phyloP scores from a whole-genome alignment of 2,797 vertebrate genomes.

The Eulemur mongoz region DNA sequence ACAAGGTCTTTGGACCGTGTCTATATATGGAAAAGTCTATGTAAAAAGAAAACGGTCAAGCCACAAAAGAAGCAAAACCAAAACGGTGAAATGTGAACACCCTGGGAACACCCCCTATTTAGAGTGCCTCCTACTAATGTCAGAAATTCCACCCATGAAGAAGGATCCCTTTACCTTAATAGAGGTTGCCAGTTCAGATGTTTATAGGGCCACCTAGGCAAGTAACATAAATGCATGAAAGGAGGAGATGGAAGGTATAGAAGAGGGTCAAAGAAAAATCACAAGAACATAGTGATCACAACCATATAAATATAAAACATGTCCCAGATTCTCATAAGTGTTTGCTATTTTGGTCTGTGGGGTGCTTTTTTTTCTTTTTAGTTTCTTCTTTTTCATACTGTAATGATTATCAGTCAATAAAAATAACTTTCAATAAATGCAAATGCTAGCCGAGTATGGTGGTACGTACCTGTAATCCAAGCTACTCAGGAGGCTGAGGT shows the following conservation, averaged over 20 bases:
- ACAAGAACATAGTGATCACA: background rate
- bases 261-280: background rate
- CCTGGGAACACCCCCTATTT: background rate
- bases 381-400: constrained; percentile 28
- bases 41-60: background rate
- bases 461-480: background rate
- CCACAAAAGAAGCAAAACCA: constrained; percentile 40
- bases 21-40: background rate
- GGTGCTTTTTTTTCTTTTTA: background rate
- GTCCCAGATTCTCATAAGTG: background rate
- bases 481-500: background rate
- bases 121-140: background rate
- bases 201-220: background rate
- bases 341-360: background rate
- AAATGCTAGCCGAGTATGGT: background rate
- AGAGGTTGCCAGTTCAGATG: background rate
- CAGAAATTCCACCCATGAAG: background rate
- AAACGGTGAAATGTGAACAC: background rate
- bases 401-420: constrained; percentile 39
- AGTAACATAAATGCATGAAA: background rate
- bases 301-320: constrained; percentile 13
- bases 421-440: background rate
- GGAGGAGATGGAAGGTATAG: background rate
- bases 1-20: constrained; percentile 11
- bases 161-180: background rate